Percentiles rank a stretch among this genome's conserved stretches.
These are phyloP conservation scores for Drepana falcataria DNA, from an alignment of 2,888 invertebrate genomes.

Conservation along the genomic window DNA sequence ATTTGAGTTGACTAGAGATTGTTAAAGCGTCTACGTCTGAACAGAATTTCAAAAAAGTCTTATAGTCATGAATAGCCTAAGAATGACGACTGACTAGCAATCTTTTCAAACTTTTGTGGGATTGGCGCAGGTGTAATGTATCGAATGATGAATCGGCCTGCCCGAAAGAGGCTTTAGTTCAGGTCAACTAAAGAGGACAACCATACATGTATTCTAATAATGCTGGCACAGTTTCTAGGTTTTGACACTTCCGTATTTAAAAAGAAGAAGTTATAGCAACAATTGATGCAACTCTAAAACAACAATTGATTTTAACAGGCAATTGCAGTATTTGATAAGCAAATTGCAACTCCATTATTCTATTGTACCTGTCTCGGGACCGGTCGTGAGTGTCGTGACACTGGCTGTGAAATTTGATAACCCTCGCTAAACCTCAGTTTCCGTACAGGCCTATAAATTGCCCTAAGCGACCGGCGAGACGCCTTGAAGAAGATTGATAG, in stretches of 20 bases:
- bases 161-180: too few relatives aligned
- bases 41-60: too few relatives aligned
- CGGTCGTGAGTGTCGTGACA: constrained; percentile 16
- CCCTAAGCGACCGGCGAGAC: constrained; percentile 12
- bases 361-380: constrained; percentile 27
- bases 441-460: constrained; percentile 19
- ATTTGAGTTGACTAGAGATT: too few relatives aligned
- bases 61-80: too few relatives aligned
- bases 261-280: background rate
- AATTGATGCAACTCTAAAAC: background rate
- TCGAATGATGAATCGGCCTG: too few relatives aligned
- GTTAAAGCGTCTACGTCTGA: too few relatives aligned
- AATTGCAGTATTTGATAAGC: constrained; percentile 15
- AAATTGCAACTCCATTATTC: constrained; percentile 56
- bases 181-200: too few relatives aligned
- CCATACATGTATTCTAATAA: too few relatives aligned
- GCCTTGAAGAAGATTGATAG: constrained; percentile 17
- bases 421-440: constrained; percentile 13
- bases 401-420: constrained; percentile 23
- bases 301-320: background rate
- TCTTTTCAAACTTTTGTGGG: too few relatives aligned
- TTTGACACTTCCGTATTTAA: background rate
- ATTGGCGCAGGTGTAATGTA: too few relatives aligned
- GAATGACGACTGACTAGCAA: too few relatives aligned
- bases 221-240: background rate